Base-by-base conservation (phyloP, 2,797 vertebrate genomes). In the Myioborus miniatus region DNA sequence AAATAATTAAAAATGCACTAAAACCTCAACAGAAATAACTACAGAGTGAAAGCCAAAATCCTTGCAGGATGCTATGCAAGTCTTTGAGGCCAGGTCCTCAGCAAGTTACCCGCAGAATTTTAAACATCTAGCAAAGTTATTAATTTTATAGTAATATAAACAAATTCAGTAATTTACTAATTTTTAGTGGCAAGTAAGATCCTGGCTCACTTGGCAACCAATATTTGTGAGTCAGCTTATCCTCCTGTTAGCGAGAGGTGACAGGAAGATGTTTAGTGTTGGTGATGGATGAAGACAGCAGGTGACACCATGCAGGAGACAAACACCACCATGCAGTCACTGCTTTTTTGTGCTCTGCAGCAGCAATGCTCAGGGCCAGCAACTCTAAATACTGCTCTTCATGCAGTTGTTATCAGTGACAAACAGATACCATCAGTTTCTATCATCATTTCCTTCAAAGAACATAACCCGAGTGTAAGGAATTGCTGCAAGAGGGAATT, bases 51-150 rank as follows among this genome's bases (percentile, higher is more conserved):
- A 32, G 64, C 9, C 37, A 68, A 89, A 77, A 58, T 16, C 49
- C 46, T 53, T 29, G 9, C 22, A 74, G 41, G 41, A 80, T n/a
- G 27, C 17, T 18, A 24, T 2, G 9, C 12, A 68, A 36, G 12
- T 16, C n/a, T 47, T 64, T 0, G 0, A 89, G 39, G 11, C 44
- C 0, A 1, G 12, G 18, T 5, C 8, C 76, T 67, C 49, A 59
- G 12, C 23, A 50, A 15, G 16, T 11, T 34, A 79, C 50, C 27
- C 8, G 12, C 32, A 84, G 41, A 43, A 32, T 64, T 23, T 41
- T 32, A 77, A 7, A 16, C 4, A 47, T 18, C 37, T 26, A 59
- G 10, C 52, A 72, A 76, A 21, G 3, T 17, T 47, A 37, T 52
- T 64, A 21, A 17, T 81, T 21, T 56, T 68, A 29, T 0, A 32